A percentile compares a stretch with the other conserved stretches of the same genome.
These are phyloP conservation scores for Clarias fuscus DNA, from an alignment of 2,797 vertebrate genomes.

Conservation along the genomic window DNA sequence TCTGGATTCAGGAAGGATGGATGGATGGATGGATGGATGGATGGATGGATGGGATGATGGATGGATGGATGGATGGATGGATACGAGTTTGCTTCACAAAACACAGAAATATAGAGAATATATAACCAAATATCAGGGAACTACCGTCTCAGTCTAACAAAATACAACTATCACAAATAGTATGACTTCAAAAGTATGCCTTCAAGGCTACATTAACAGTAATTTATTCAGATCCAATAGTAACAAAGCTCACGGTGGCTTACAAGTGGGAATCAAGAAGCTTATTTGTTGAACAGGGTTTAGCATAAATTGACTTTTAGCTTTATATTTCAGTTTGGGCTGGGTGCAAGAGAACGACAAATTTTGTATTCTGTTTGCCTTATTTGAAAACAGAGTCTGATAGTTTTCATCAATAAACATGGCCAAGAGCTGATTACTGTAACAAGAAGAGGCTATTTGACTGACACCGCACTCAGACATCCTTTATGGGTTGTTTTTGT, in stretches of 20 bases:
- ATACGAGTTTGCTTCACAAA: not conserved
- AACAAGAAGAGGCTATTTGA: not conserved
- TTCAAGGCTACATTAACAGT: conserved; percentile 20
- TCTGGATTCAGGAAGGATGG: not conserved
- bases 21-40: not conserved
- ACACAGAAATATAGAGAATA: no score
- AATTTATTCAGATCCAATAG: conserved; percentile 16
- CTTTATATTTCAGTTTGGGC: not conserved
- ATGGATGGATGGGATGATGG: not conserved
- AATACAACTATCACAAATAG: not conserved
- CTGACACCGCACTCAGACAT: not conserved
- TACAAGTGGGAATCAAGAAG: conserved; percentile 5
- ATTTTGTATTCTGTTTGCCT: not conserved
- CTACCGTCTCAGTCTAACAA: not conserved
- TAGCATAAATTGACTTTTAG: not conserved
- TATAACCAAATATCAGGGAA: not conserved
- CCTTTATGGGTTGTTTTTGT: not conserved
- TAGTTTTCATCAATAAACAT: not conserved
- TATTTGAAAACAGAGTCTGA: not conserved
- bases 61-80: not conserved
- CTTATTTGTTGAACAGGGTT: conserved; percentile 9
- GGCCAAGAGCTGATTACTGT: not conserved
- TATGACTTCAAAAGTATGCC: not conserved
- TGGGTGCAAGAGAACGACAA: not conserved
- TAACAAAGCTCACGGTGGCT: not conserved